phyloP scores from a whole-genome alignment of 2,113 vertebrate genomes.

The Lepidothrix coronata region DNA sequence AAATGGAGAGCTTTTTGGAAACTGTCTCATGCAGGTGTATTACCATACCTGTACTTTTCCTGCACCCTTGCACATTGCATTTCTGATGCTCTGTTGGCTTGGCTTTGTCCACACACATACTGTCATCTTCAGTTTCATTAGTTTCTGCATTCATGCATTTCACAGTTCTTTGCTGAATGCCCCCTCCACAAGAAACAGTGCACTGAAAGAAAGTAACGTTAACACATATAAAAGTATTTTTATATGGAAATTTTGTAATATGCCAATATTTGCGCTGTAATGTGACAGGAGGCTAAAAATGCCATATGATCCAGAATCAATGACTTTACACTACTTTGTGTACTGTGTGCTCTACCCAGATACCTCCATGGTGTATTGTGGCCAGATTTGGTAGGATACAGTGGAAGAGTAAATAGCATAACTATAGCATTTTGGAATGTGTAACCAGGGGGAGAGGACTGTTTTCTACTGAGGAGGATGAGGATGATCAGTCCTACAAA shows the following conservation, averaged over 20 bases:
- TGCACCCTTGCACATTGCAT: constrained; percentile 71
- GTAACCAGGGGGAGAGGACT: not conserved
- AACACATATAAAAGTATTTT: not conserved
- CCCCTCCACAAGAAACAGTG: constrained; percentile 72
- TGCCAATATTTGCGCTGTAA: not conserved
- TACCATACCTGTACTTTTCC: constrained; percentile 57
- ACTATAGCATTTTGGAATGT: not conserved
- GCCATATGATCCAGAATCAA: not conserved
- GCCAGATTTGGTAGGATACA: not conserved
- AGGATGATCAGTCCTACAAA: not conserved
- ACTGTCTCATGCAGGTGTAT: not conserved
- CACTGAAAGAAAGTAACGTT: constrained; percentile 71
- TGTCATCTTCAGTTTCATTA: constrained; percentile 31
- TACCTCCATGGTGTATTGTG: not conserved
- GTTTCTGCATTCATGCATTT: constrained; percentile 67
- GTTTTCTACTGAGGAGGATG: not conserved
- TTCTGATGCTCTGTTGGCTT: constrained; percentile 62
- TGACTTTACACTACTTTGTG: not conserved
- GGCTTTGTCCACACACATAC: constrained; percentile 56
- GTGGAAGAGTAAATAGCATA: not conserved
- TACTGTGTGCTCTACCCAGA: not conserved
- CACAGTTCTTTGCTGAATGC: constrained; percentile 69
- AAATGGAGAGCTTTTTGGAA: not conserved
- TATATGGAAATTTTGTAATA: not conserved
- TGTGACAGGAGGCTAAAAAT: not conserved